These are phyloP conservation scores for Thermophis baileyi DNA, from an alignment of 2,113 vertebrate species.

Conservation along the genomic window DNA sequence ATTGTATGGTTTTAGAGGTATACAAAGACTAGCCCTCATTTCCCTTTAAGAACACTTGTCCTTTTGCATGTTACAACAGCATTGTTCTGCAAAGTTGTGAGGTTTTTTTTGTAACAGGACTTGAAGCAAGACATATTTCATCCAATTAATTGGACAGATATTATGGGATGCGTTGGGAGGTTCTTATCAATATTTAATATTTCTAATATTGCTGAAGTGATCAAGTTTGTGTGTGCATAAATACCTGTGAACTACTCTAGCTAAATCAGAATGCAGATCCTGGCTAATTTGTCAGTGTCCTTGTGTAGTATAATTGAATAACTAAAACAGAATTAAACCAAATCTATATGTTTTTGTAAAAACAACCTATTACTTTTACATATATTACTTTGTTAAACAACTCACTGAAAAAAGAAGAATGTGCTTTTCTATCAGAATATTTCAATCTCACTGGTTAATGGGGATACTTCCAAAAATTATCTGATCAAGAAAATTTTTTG, in stretches of 20 bases:
- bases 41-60: background rate
- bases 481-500: background rate
- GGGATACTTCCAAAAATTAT: constrained; percentile 13
- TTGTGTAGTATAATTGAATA: background rate
- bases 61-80: background rate
- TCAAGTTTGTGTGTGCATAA: background rate
- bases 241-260: background rate
- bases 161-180: no score
- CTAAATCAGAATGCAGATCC: background rate
- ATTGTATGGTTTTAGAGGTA: background rate
- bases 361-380: background rate
- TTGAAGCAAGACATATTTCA: background rate
- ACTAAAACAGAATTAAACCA: background rate
- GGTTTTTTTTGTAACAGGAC: background rate
- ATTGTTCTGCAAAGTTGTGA: background rate
- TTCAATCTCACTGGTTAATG: background rate
- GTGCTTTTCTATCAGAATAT: background rate
- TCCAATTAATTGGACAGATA: background rate
- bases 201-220: background rate
- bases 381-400: background rate
- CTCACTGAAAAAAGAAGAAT: background rate
- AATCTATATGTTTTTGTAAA: background rate
- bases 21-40: background rate
- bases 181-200: background rate
- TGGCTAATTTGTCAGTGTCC: background rate